Evolutionary conservation across 1,140 invertebrate species (phyloP).

Genomic region (Dysdera silvatica): DNA sequence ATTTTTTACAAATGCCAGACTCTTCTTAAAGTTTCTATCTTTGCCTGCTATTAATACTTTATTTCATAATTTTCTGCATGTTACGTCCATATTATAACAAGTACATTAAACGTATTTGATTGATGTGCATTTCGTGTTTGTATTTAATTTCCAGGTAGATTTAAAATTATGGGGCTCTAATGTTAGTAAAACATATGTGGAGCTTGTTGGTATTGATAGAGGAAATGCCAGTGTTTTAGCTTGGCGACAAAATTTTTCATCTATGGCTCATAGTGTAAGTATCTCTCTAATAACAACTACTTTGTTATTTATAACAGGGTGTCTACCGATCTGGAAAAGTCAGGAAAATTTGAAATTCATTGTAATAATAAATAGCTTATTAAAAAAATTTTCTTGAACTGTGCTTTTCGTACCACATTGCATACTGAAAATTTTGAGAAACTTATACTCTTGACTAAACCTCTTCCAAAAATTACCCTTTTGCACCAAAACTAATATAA

Average conservation of each 20-base stretch:
- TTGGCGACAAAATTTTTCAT: constrained; percentile 46
- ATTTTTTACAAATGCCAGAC: background rate
- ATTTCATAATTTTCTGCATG: background rate
- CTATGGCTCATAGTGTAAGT: constrained; percentile 47
- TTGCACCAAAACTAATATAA: too few relatives aligned
- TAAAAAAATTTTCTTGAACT: too few relatives aligned
- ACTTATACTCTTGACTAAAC: too few relatives aligned
- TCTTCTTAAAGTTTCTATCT: background rate
- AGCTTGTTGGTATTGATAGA: constrained; percentile 60
- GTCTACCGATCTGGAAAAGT: too few relatives aligned
- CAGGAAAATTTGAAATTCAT: too few relatives aligned
- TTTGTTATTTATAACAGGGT: too few relatives aligned
- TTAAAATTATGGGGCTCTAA: constrained; percentile 60
- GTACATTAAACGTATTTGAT: background rate
- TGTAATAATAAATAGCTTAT: too few relatives aligned
- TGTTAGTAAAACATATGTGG: constrained; percentile 56
- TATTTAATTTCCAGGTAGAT: constrained; percentile 40
- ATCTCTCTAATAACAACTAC: background rate
- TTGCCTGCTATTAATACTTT: background rate
- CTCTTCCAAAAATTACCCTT: too few relatives aligned
- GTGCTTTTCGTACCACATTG: too few relatives aligned
- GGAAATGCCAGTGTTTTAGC: constrained; percentile 51
- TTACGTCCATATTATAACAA: background rate
- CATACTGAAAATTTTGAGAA: too few relatives aligned
- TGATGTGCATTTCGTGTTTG: background rate